Evolutionary conservation across 2,888 invertebrate species (phyloP).

Genomic region (Caenorhabditis imperialis): DNA sequence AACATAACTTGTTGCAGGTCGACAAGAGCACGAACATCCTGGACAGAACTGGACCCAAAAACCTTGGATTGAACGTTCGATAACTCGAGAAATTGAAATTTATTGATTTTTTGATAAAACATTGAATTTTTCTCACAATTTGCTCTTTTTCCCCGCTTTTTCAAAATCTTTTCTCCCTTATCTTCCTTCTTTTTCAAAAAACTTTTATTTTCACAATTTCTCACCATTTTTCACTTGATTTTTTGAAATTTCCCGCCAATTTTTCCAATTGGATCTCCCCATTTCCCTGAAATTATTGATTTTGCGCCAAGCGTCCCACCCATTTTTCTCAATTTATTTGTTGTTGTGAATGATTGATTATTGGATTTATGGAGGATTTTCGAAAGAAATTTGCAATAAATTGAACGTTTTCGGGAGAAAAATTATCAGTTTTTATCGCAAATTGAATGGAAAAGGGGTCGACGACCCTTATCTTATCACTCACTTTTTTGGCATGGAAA

Average conservation of each 20-base stretch:
- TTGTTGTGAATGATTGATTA: neutral
- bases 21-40: conserved; percentile 53
- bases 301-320: no score
- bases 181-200: conserved; percentile 15
- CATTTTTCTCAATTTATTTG: no score
- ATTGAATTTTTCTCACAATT: neutral
- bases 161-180: no score
- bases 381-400: no score
- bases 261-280: neutral
- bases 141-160: conserved; percentile 1
- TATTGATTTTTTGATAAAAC: conserved; percentile 1
- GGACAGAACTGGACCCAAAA: conserved; percentile 42
- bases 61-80: conserved; percentile 50
- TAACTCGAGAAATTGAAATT: conserved; percentile 9
- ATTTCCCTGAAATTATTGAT: no score
- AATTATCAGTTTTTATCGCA: neutral
- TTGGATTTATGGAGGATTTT: no score
- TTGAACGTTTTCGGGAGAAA: neutral
- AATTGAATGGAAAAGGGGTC: conserved; percentile 10
- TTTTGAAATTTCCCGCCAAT: conserved; percentile 9
- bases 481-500: no score
- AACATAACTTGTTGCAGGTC: no score
- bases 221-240: neutral
- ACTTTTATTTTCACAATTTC: conserved; percentile 8
- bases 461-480: conserved; percentile 40